Evolutionary conservation across 2,888 invertebrate genomes (phyloP).

Genomic region (Therioaphis trifolii): DNA sequence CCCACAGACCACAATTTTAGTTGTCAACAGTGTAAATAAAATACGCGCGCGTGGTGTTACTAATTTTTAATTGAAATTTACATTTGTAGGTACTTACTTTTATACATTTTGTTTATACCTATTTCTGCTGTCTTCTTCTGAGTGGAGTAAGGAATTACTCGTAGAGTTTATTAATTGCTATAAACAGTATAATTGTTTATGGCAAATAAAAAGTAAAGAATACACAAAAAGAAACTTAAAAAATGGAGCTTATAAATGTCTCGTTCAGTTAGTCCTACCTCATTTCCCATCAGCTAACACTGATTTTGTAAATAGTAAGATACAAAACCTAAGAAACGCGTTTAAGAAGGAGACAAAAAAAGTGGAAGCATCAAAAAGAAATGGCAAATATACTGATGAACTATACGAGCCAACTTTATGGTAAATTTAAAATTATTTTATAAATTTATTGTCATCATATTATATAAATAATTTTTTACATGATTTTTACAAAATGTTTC

Average conservation of each 20-base stretch:
- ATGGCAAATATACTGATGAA: not conserved
- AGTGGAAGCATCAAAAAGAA: not conserved
- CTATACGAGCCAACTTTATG: too few species aligned
- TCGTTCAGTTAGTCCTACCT: not conserved
- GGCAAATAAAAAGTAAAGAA: not conserved
- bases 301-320: not conserved
- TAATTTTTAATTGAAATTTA: too few species aligned
- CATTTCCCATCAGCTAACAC: not conserved
- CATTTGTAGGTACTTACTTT: too few species aligned
- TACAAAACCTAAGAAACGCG: not conserved
- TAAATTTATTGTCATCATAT: too few species aligned
- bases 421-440: too few species aligned
- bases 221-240: not conserved
- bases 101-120: too few species aligned
- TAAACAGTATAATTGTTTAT: conserved; percentile 7
- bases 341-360: not conserved
- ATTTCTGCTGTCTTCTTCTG: not conserved
- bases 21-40: not conserved
- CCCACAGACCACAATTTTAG: not conserved
- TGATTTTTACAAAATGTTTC: too few species aligned
- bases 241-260: not conserved
- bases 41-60: not conserved
- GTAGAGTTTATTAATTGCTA: not conserved
- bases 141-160: not conserved
- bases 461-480: too few species aligned